Percentiles rank a stretch among this genome's conserved stretches.
Conservation (phyloP, 2,888 invertebrate species). For the Phaedon cochleariae region DNA sequence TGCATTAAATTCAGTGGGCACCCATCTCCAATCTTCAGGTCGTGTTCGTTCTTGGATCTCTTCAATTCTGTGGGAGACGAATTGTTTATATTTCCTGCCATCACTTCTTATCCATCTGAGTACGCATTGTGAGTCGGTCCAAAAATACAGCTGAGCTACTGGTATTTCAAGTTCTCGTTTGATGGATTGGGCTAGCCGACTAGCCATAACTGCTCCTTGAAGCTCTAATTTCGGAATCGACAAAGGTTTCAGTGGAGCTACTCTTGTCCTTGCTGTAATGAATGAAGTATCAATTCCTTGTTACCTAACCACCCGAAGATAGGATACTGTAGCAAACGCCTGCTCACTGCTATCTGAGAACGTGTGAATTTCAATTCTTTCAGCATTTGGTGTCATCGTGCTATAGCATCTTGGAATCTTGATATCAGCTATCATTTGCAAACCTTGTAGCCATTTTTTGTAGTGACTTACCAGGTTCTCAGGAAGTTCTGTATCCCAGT, state of each 20-base stretch:
- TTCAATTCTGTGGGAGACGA: too few species aligned
- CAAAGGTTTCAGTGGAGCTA: too few species aligned
- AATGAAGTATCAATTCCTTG: too few species aligned
- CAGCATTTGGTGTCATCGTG: neutral
- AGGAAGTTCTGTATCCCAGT: neutral
- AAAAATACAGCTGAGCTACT: slow-evolving; percentile 34
- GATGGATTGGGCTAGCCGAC: slow-evolving; percentile 29
- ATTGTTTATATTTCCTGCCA: neutral
- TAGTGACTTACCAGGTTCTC: neutral
- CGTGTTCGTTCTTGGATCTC: neutral
- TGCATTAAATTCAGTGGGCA: neutral
- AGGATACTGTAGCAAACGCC: too few species aligned
- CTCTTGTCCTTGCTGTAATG: too few species aligned
- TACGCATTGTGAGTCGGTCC: slow-evolving; percentile 48
- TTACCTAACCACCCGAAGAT: too few species aligned
- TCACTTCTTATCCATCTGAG: slow-evolving; percentile 43
- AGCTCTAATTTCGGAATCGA: too few species aligned
- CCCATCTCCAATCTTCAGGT: neutral
- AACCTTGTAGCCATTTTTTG: neutral
- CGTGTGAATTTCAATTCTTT: neutral
- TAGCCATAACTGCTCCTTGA: too few species aligned
- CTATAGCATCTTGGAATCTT: neutral
- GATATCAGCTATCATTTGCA: neutral
- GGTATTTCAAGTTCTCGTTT: slow-evolving; percentile 27
- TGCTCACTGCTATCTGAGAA: too few species aligned